Percentiles rank a stretch among this genome's conserved stretches.
Evolutionary conservation across 1,140 invertebrate genomes (phyloP).

Genomic region (Platyura marginata): DNA sequence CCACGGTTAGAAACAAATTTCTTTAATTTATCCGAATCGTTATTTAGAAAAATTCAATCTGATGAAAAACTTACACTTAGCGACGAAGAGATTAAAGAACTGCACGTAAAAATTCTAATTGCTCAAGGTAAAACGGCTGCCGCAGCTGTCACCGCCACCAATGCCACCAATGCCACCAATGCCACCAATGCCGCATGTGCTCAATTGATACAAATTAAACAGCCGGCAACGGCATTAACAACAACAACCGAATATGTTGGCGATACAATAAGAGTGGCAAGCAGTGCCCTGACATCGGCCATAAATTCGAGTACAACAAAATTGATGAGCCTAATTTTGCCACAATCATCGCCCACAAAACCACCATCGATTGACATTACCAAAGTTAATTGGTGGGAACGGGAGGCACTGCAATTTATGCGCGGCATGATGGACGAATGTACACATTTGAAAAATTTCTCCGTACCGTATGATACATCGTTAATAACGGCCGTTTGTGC

Average conservation of each 20-base stretch:
- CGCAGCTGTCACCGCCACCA: not conserved
- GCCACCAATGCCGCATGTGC: not conserved
- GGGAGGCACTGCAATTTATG: conserved; percentile 86
- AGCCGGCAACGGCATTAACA: not conserved
- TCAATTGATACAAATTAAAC: not conserved
- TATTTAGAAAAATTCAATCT: conserved; percentile 22
- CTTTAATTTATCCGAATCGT: not conserved
- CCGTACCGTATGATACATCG: conserved; percentile 63
- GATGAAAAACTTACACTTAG: conserved; percentile 25
- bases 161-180: not conserved
- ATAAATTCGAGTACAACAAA: conserved; percentile 12
- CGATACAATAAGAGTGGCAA: not conserved
- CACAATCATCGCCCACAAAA: conserved; percentile 5
- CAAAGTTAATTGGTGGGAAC: conserved; percentile 40
- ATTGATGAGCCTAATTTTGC: conserved; percentile 19
- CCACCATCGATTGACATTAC: conserved; percentile 23
- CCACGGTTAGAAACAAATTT: not conserved
- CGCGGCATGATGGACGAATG: conserved; percentile 96
- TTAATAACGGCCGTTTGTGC: conserved; percentile 75
- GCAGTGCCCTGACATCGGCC: not conserved
- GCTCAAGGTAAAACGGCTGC: not conserved
- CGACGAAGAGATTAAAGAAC: conserved; percentile 24
- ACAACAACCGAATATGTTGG: not conserved
- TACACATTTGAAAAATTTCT: conserved; percentile 89
- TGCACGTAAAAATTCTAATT: conserved; percentile 17